phyloP scores from a whole-genome alignment of 2,797 vertebrate species.

The Amphiprion clarkii region DNA sequence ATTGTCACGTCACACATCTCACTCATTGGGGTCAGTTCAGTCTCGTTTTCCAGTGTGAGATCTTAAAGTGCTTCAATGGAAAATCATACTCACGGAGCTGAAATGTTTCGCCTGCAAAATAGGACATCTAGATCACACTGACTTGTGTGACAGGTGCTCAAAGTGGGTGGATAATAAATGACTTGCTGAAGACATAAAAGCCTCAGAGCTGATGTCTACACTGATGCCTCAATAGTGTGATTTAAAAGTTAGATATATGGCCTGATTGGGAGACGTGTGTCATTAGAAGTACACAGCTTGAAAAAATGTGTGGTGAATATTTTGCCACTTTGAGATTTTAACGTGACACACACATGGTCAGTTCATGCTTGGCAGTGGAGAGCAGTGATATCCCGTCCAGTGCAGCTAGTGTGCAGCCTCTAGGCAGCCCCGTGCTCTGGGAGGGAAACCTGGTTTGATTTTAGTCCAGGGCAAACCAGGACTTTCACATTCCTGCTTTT shows the following conservation, averaged over 20 bases:
- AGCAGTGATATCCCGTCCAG: slow-evolving; percentile 62
- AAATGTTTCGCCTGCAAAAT: slow-evolving; percentile 49
- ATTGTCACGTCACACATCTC: slow-evolving; percentile 10
- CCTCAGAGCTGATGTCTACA: slow-evolving; percentile 48
- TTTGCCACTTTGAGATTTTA: slow-evolving; percentile 56
- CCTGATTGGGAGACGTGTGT: slow-evolving; percentile 41
- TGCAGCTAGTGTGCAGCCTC: slow-evolving; percentile 75
- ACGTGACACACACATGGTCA: slow-evolving; percentile 48
- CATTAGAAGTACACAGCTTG: slow-evolving; percentile 15
- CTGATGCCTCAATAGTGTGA: slow-evolving; percentile 52
- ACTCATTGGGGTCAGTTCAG: slow-evolving; percentile 1
- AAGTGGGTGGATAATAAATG: slow-evolving; percentile 56
- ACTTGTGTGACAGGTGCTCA: slow-evolving; percentile 37
- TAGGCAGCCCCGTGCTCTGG: slow-evolving; percentile 62
- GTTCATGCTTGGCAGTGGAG: slow-evolving; percentile 63
- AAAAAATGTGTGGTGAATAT: slow-evolving; percentile 47
- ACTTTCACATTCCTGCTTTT: slow-evolving; percentile 78
- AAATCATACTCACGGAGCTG: slow-evolving; percentile 47
- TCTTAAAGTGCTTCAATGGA: slow-evolving; percentile 55
- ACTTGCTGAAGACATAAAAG: slow-evolving; percentile 58
- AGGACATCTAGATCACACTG: slow-evolving; percentile 50
- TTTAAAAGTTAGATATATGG: slow-evolving; percentile 48
- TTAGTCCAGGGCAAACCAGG: slow-evolving; percentile 70
- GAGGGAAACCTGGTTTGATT: slow-evolving; percentile 75
- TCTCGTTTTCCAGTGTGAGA: slow-evolving; percentile 49